Evolutionary conservation across 2,797 vertebrate species (phyloP).

Genomic region (Gastrophryne carolinensis): DNA sequence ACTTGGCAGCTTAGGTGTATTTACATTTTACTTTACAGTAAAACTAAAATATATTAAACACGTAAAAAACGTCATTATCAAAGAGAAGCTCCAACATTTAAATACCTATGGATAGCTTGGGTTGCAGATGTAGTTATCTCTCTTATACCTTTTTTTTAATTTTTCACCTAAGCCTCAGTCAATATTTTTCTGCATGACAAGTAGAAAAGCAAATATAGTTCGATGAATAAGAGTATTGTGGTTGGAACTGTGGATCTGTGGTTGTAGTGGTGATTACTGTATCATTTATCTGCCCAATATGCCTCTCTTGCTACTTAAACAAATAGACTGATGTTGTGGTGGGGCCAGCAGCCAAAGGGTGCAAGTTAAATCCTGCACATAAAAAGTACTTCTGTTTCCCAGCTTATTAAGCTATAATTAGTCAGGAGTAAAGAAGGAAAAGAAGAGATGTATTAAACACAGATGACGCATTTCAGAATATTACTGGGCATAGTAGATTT

Average conservation of each 20-base stretch:
- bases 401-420: conserved; percentile 66
- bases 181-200: conserved; percentile 52
- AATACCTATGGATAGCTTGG: conserved; percentile 32
- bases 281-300: conserved; percentile 64
- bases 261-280: conserved; percentile 64
- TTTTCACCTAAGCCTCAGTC: conserved; percentile 38
- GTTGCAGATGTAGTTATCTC: conserved; percentile 19
- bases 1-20: neutral
- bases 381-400: conserved; percentile 64
- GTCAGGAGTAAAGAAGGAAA: conserved; percentile 52
- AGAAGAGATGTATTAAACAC: conserved; percentile 34
- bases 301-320: conserved; percentile 63
- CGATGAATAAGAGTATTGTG: conserved; percentile 75
- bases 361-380: conserved; percentile 53
- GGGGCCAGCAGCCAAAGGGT: conserved; percentile 66
- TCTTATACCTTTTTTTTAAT: conserved; percentile 25
- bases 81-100: neutral
- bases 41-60: neutral
- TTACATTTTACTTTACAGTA: neutral
- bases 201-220: conserved; percentile 64
- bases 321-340: conserved; percentile 66
- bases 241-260: conserved; percentile 61
- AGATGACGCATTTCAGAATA: conserved; percentile 36
- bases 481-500: conserved; percentile 25
- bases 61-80: neutral